phyloP scores from a whole-genome alignment of 2,113 vertebrate genomes.

The Entomyzon cyanotis region DNA sequence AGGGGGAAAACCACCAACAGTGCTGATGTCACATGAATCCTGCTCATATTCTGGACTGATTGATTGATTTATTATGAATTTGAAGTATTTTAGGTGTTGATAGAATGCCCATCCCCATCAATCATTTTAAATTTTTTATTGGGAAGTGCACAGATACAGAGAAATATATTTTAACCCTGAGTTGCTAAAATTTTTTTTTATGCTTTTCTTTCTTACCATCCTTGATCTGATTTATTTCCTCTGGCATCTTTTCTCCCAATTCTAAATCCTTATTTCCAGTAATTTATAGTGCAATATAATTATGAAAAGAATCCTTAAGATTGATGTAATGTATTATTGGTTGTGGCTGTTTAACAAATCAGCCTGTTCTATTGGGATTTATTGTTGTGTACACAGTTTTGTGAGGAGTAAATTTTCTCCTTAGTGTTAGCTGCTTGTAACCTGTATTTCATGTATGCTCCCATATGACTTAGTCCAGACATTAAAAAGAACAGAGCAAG shows the following conservation, averaged over 20 bases:
- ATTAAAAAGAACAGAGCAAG: background rate
- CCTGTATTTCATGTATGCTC: background rate
- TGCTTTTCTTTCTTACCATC: background rate
- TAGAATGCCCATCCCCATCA: background rate
- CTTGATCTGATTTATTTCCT: slow-evolving; percentile 19
- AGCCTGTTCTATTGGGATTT: background rate
- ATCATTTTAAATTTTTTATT: slow-evolving; percentile 3
- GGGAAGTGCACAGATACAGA: background rate
- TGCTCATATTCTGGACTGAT: background rate
- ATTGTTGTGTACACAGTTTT: background rate
- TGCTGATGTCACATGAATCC: accelerated
- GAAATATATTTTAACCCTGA: background rate
- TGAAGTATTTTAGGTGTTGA: background rate
- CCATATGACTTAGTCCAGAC: background rate
- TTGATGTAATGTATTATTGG: background rate
- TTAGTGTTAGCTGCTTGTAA: background rate
- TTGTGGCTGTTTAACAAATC: background rate
- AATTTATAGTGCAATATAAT: slow-evolving; percentile 14
- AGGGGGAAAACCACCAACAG: background rate
- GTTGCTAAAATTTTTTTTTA: background rate
- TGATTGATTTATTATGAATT: slow-evolving; percentile 9
- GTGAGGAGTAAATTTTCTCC: background rate
- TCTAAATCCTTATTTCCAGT: slow-evolving; percentile 17
- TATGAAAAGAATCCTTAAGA: background rate
- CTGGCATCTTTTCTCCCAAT: background rate